phyloP scores from a whole-genome alignment of 2,888 invertebrate species.

The Masnerella sp. region DNA sequence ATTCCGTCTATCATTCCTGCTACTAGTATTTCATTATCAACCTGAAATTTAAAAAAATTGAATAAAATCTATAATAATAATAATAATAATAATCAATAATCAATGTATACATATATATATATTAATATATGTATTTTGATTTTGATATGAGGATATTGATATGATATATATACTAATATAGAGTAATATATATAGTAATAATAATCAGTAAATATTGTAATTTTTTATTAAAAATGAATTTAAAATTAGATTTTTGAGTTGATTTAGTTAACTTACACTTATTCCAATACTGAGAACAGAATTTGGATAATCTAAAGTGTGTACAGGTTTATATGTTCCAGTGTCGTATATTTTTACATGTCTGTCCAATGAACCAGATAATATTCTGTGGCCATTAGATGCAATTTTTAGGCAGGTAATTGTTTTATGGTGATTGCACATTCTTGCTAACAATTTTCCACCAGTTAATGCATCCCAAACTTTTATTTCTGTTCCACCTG shows the following conservation, averaged over 20 bases:
- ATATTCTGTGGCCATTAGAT: constrained; percentile 87
- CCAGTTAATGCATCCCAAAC: constrained; percentile 96
- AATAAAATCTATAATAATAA: too few relatives aligned
- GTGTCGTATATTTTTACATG: constrained; percentile 96
- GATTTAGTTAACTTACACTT: too few relatives aligned
- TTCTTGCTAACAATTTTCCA: constrained; percentile 88
- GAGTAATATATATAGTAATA: too few relatives aligned
- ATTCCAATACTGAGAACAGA: constrained; percentile 91
- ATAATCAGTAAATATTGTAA: too few relatives aligned
- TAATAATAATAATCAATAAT: too few relatives aligned
- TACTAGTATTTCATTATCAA: constrained; percentile 89
- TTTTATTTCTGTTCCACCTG: constrained; percentile 90
- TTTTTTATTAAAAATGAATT: too few relatives aligned
- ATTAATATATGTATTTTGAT: too few relatives aligned
- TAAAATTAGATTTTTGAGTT: too few relatives aligned
- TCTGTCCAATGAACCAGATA: constrained; percentile 94
- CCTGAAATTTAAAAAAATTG: too few relatives aligned
- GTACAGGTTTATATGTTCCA: constrained; percentile 90
- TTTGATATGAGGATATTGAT: too few relatives aligned
- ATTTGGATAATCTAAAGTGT: constrained; percentile 93
- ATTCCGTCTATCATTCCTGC: constrained; percentile 96
- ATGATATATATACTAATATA: too few relatives aligned
- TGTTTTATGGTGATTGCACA: constrained; percentile 97
- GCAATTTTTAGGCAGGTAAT: constrained; percentile 92
- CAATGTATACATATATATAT: too few relatives aligned